Evolutionary conservation across 2,797 vertebrate genomes (phyloP).

Genomic region (Sciurus carolinensis): DNA sequence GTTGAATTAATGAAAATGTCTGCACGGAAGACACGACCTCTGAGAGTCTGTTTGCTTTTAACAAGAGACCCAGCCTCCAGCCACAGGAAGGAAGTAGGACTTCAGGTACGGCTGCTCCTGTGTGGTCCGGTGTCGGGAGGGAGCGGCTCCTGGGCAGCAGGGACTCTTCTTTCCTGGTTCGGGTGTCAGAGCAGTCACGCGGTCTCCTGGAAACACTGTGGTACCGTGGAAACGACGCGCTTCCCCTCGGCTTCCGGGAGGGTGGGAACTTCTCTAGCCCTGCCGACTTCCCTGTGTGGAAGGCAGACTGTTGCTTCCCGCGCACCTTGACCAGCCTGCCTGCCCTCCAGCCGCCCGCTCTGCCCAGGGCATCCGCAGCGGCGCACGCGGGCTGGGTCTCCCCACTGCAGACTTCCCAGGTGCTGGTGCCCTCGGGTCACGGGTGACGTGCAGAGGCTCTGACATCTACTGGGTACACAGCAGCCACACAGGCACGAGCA

Average conservation of each 20-base stretch:
- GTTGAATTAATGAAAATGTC: constrained; percentile 67
- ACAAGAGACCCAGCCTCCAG: constrained; percentile 29
- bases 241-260: neutral
- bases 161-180: neutral
- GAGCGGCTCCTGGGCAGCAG: neutral
- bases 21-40: neutral
- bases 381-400: neutral
- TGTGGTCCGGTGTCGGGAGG: neutral
- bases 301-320: neutral
- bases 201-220: neutral
- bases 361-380: neutral
- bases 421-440: neutral
- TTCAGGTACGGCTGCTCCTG: neutral
- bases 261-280: neutral
- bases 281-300: neutral
- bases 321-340: neutral
- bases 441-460: neutral
- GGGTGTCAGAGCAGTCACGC: neutral
- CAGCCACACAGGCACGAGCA: fast-evolving
- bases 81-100: neutral
- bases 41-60: constrained; percentile 26
- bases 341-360: neutral
- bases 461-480: neutral
- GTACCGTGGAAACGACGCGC: constrained; percentile 33
- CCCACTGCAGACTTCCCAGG: neutral